These are phyloP conservation scores for Nephila pilipes DNA, from an alignment of 1,140 invertebrate species.

Conservation along the genomic window DNA sequence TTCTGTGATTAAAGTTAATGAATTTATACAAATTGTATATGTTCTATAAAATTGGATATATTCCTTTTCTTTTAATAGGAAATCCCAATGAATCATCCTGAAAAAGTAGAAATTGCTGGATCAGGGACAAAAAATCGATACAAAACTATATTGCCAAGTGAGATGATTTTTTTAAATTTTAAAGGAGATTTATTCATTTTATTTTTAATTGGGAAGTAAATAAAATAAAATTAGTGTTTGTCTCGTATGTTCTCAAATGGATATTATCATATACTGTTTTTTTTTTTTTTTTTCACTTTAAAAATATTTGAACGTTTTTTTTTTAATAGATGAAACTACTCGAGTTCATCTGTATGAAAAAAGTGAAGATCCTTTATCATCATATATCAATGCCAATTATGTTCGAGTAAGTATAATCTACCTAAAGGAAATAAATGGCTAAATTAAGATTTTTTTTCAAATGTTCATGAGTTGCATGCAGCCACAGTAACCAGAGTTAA, in stretches of 20 bases:
- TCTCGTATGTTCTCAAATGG: too few relatives aligned
- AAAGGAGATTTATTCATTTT: not conserved
- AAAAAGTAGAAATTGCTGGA: constrained; percentile 92
- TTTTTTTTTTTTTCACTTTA: too few relatives aligned
- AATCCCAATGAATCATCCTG: constrained; percentile 93
- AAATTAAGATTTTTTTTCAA: too few relatives aligned
- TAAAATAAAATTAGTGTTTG: too few relatives aligned
- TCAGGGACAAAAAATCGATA: constrained; percentile 95
- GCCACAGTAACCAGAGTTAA: too few relatives aligned
- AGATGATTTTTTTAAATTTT: constrained; percentile 67
- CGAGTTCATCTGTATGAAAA: constrained; percentile 69
- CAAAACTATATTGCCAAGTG: constrained; percentile 91
- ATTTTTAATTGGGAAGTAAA: not conserved
- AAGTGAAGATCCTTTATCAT: constrained; percentile 69
- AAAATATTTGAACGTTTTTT: not conserved
- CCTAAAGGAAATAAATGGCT: not conserved
- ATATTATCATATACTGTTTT: too few relatives aligned
- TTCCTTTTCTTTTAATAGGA: constrained; percentile 82
- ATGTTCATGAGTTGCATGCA: too few relatives aligned
- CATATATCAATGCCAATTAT: constrained; percentile 99
- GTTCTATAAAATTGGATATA: too few relatives aligned
- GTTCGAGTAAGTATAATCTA: constrained; percentile 85
- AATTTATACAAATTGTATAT: too few relatives aligned
- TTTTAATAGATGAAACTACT: constrained; percentile 74
- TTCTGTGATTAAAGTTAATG: too few relatives aligned